phyloP scores from a whole-genome alignment of 2,888 invertebrate genomes.

The Masnerella sp. region DNA sequence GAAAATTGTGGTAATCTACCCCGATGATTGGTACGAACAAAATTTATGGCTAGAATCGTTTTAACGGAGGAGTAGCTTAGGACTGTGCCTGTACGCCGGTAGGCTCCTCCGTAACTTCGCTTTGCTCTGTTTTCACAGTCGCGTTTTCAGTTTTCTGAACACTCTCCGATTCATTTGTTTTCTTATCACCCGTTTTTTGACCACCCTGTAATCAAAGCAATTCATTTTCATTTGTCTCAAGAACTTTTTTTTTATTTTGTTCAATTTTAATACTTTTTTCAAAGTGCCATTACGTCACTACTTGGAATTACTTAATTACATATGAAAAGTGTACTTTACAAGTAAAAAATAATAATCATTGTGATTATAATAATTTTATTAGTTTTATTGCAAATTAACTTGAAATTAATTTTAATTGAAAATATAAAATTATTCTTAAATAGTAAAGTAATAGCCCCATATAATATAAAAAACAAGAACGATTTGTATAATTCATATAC shows the following conservation, averaged over 20 bases:
- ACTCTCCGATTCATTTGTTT: slow-evolving; percentile 74
- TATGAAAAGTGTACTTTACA: not conserved
- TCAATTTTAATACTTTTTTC: not conserved
- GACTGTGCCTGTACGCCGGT: slow-evolving; percentile 77
- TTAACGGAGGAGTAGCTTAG: slow-evolving; percentile 74
- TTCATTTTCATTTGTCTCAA: slow-evolving; percentile 55
- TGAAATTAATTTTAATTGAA: no score
- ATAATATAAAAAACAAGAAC: no score
- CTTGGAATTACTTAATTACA: not conserved
- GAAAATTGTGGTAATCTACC: slow-evolving; percentile 36
- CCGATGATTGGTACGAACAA: slow-evolving; percentile 33
- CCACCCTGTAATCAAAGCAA: slow-evolving; percentile 76
- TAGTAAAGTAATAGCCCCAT: no score
- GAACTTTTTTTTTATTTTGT: not conserved
- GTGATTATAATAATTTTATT: no score
- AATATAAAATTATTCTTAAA: no score
- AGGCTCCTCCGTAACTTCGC: slow-evolving; percentile 75
- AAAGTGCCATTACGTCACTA: not conserved
- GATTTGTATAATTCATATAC: no score
- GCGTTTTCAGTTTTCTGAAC: slow-evolving; percentile 76
- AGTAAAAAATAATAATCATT: not conserved
- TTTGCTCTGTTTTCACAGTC: slow-evolving; percentile 74
- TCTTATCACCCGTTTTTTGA: slow-evolving; percentile 75
- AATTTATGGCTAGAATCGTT: slow-evolving; percentile 46
- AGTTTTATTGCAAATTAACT: no score